Conservation (phyloP, 1,140 invertebrate species). For the Drosophila ambigua region DNA sequence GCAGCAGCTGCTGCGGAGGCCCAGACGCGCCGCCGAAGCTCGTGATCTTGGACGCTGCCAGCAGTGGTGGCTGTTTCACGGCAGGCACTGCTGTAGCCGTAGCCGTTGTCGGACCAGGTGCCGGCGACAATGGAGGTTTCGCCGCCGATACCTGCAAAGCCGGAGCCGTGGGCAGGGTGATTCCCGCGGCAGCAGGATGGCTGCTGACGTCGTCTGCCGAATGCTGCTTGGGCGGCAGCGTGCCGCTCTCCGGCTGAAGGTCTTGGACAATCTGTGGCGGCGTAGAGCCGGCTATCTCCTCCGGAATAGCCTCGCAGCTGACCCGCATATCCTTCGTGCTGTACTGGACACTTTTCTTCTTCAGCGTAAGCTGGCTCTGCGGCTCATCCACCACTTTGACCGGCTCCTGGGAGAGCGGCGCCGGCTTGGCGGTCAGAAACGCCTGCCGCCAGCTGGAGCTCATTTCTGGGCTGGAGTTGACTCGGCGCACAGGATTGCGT, state of each 20-base stretch:
- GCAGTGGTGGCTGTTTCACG: conserved; percentile 24
- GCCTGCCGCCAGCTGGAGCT: conserved; percentile 92
- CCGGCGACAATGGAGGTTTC: conserved; percentile 73
- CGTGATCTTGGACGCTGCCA: conserved; percentile 29
- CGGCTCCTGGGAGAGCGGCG: conserved; percentile 58
- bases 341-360: conserved; percentile 86
- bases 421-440: conserved; percentile 64
- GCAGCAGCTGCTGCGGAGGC: conserved; percentile 33
- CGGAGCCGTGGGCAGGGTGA: conserved; percentile 28
- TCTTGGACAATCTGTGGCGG: conserved; percentile 46
- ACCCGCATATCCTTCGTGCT: conserved; percentile 85
- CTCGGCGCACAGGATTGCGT: conserved; percentile 91
- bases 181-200: conserved; percentile 21
- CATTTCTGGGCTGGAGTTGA: conserved; percentile 96
- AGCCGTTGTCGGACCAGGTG: not conserved
- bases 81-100: not conserved
- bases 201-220: conserved; percentile 82
- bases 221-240: conserved; percentile 77
- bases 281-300: conserved; percentile 88
- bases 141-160: conserved; percentile 6
- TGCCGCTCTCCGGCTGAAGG: conserved; percentile 41
- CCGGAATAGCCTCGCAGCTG: conserved; percentile 94
- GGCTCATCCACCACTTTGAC: conserved; percentile 74
- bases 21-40: conserved; percentile 48
- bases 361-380: conserved; percentile 79